Percentiles rank a stretch among this genome's conserved stretches.
Evolutionary conservation across 2,888 invertebrate species (phyloP).

Genomic region (Tipula confusa): DNA sequence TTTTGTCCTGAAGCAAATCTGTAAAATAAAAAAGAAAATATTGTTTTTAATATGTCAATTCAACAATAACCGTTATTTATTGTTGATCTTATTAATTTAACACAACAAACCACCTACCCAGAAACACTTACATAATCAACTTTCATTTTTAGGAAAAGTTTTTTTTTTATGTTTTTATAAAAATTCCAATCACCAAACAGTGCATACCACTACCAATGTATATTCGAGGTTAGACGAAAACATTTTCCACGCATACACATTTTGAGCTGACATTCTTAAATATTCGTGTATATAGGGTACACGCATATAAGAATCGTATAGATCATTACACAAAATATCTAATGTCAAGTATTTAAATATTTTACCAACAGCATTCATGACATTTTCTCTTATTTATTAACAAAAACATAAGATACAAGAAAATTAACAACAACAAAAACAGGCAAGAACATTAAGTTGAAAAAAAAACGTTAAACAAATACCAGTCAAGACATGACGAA

Average conservation of each 20-base stretch:
- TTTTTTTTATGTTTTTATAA: neutral
- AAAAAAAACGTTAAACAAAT: neutral
- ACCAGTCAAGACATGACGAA: neutral
- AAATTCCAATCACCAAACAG: neutral
- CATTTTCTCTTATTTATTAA: neutral
- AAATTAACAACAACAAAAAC: neutral
- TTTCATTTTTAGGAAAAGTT: neutral
- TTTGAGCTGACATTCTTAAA: too few relatives aligned
- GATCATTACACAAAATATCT: neutral
- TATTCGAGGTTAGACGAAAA: neutral
- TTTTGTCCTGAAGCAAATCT: neutral
- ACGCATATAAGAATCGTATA: neutral
- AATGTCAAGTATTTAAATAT: conserved; percentile 20
- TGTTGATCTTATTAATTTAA: neutral
- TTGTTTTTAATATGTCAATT: neutral
- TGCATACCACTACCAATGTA: neutral
- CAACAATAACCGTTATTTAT: neutral
- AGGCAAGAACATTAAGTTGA: neutral
- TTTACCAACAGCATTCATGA: neutral
- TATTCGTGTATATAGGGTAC: too few relatives aligned
- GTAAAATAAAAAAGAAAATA: neutral
- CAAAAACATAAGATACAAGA: neutral
- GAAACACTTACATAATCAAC: too few relatives aligned
- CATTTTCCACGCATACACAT: neutral
- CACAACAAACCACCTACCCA: neutral